These are phyloP conservation scores for Chesias legatella DNA, from an alignment of 2,888 invertebrate genomes.

Conservation along the genomic window DNA sequence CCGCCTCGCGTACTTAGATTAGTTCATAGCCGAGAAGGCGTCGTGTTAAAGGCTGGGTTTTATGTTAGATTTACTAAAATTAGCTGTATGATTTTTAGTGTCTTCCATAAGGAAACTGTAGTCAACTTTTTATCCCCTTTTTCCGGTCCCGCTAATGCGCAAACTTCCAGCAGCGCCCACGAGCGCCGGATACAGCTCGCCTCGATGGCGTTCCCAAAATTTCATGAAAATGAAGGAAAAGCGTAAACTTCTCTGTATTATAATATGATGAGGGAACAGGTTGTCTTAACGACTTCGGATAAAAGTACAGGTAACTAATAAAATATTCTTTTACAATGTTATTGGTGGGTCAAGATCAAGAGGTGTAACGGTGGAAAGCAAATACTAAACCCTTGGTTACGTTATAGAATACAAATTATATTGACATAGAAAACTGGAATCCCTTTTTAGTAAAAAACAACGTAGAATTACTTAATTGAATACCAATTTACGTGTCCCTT, in stretches of 20 bases:
- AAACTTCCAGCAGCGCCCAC: conserved; percentile 41
- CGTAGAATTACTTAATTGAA: too few relatives aligned
- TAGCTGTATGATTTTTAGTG: conserved; percentile 43
- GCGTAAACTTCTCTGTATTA: conserved; percentile 28
- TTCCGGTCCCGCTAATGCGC: conserved; percentile 59
- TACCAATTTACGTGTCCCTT: too few relatives aligned
- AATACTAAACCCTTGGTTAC: too few relatives aligned
- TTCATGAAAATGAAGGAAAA: conserved; percentile 43
- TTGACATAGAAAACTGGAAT: too few relatives aligned
- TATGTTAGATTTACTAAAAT: conserved; percentile 37
- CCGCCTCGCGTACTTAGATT: conserved; percentile 7
- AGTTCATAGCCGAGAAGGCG: conserved; percentile 1
- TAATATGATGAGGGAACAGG: conserved; percentile 25
- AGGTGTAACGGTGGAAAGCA: too few relatives aligned
- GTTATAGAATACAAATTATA: too few relatives aligned
- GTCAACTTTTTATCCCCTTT: conserved; percentile 63
- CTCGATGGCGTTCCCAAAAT: conserved; percentile 45
- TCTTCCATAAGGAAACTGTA: conserved; percentile 41
- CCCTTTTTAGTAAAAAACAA: too few relatives aligned
- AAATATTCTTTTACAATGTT: too few relatives aligned
- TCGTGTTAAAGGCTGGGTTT: conserved; percentile 23
- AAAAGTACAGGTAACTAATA: too few relatives aligned
- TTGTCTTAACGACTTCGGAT: conserved; percentile 24
- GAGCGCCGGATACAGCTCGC: conserved; percentile 38
- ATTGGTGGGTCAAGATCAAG: too few relatives aligned